Percentiles rank a stretch among this genome's conserved stretches.
phyloP scores from a whole-genome alignment of 2,113 vertebrate species.

The Apus apus region DNA sequence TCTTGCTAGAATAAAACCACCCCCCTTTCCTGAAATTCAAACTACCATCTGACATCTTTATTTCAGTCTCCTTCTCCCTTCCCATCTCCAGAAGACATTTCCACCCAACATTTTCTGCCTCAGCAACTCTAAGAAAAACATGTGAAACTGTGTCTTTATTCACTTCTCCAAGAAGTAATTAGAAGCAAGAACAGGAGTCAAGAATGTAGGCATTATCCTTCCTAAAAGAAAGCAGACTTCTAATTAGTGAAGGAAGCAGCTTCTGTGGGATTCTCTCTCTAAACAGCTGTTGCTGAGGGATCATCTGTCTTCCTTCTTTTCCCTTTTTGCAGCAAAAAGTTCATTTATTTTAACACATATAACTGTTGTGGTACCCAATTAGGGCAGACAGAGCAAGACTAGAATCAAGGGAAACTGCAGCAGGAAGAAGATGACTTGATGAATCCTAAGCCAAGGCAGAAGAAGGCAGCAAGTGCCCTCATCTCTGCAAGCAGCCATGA shows the following conservation, averaged over 20 bases:
- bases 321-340: constrained; percentile 43
- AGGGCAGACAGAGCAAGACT: constrained; percentile 23
- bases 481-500: neutral
- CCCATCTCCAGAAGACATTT: constrained; percentile 10
- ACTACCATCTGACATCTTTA: neutral
- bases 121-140: constrained; percentile 73
- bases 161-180: constrained; percentile 74
- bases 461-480: neutral
- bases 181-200: constrained; percentile 60
- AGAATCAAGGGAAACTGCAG: neutral
- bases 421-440: rapidly evolving
- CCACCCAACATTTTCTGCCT: constrained; percentile 57
- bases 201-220: constrained; percentile 33
- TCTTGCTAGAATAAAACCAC: neutral
- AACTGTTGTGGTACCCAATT: constrained; percentile 17
- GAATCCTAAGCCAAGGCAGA: neutral
- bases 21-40: neutral
- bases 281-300: constrained; percentile 39
- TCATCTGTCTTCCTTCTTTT: constrained; percentile 36
- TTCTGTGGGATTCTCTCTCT: constrained; percentile 45
- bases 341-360: constrained; percentile 27
- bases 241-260: constrained; percentile 63
- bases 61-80: neutral
- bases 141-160: constrained; percentile 62
- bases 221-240: constrained; percentile 70